Base-by-base conservation (phyloP, 2,888 invertebrate species). In the Epinotia ramella region DNA sequence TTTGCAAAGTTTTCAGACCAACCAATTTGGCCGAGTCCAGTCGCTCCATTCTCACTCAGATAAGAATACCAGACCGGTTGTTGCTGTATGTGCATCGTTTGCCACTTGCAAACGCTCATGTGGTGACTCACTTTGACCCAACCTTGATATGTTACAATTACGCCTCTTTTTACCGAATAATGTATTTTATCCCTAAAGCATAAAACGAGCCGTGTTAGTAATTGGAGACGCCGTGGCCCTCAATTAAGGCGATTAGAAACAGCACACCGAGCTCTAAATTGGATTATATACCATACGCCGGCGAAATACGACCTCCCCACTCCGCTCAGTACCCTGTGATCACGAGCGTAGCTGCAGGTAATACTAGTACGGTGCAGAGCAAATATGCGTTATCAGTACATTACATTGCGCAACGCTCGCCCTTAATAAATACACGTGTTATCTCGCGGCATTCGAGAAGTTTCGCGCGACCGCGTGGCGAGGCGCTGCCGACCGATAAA, bases 401-500 rank as follows among this genome's bases (percentile, higher is more conserved):
- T 81, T 83, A 84, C 80, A 84, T 91, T 91, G 89, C 89, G 90
- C 89, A 91, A 90, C 88, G 87, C 80, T 79, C 84, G 85, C 84
- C 82, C 82, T 88, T 87, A 88, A 85, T 88, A 87, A 87, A 86
- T 84, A 89, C 89, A 91, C 88, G 89, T 90, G 91, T 90, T 91
- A 91, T 91, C 89, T 88, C 77, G 65, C 77, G 78, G 73, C 82
- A 81, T 91, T 93, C 93, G 88, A 92, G 92, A 93, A 93, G 79
- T 84, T 91, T 93, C 91, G 81, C 80, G 81, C 82, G 85, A 80
- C 86, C 88, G 88, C 89, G 87, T 88, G 88, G 87, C 86, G 82
- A 79, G 87, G 86, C 86, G 86, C 84, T 81, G 84, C 86, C 87
- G 84, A 40, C 73, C 78, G 68, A 59, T 82, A 81, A 78, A 78